Percentiles rank a stretch among this genome's conserved stretches.
Evolutionary conservation across 2,888 invertebrate genomes (phyloP).

Genomic region (Corbicula japonica): DNA sequence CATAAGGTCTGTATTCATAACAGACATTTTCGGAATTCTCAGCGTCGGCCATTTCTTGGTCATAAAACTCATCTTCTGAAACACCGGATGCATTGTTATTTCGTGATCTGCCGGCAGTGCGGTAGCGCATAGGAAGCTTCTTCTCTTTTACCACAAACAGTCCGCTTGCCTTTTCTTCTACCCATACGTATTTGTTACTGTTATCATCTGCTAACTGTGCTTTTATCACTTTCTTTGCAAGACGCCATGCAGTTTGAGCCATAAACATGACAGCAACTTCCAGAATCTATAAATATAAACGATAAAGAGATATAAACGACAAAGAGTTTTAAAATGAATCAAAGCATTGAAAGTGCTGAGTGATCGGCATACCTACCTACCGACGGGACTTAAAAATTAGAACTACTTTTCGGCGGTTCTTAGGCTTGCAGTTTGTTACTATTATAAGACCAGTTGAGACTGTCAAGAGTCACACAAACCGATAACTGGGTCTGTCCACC

Average conservation of each 20-base stretch:
- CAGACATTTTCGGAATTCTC: not conserved
- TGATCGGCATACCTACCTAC: too few relatives aligned
- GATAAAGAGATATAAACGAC: not conserved
- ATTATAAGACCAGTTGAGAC: too few relatives aligned
- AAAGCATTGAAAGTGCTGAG: too few relatives aligned
- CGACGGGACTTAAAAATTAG: too few relatives aligned
- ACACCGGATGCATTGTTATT: conserved; percentile 1
- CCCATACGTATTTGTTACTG: not conserved
- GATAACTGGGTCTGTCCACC: too few relatives aligned
- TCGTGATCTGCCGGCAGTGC: not conserved
- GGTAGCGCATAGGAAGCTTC: not conserved
- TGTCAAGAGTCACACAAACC: too few relatives aligned
- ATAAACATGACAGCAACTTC: conserved; percentile 15
- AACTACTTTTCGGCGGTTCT: too few relatives aligned
- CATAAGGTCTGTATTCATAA: not conserved
- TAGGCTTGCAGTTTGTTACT: too few relatives aligned
- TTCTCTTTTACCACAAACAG: conserved; percentile 11
- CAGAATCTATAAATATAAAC: conserved; percentile 7
- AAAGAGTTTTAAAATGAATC: too few relatives aligned
- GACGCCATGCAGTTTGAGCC: conserved; percentile 8
- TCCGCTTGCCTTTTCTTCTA: conserved; percentile 4
- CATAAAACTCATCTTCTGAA: not conserved
- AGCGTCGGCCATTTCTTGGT: not conserved
- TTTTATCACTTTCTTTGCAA: not conserved
- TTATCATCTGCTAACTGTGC: too few relatives aligned